phyloP scores from a whole-genome alignment of 2,888 invertebrate genomes.

The Venustoraphidia nigricollis region DNA sequence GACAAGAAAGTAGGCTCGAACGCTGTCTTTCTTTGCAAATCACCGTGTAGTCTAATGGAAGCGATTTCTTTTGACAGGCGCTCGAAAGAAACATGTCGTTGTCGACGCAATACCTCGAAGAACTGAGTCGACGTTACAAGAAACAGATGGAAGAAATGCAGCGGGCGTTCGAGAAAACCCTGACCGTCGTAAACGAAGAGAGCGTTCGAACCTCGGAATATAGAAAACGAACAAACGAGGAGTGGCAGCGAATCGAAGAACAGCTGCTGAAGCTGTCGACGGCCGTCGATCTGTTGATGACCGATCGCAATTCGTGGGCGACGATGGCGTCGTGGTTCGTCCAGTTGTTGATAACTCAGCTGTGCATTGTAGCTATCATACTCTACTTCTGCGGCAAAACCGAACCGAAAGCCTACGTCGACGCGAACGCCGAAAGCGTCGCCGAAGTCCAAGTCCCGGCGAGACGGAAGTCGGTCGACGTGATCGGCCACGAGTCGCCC shows the following conservation, averaged over 20 bases:
- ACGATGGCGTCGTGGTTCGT: slow-evolving; percentile 40
- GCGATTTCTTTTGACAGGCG: slow-evolving; percentile 34
- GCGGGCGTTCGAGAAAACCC: slow-evolving; percentile 62
- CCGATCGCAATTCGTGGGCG: slow-evolving; percentile 48
- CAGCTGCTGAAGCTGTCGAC: slow-evolving; percentile 46
- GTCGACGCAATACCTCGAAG: slow-evolving; percentile 91
- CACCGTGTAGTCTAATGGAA: too few relatives aligned
- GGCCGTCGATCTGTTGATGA: slow-evolving; percentile 40
- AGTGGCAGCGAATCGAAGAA: slow-evolving; percentile 15
- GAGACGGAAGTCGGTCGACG: slow-evolving; percentile 51
- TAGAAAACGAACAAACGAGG: slow-evolving; percentile 36
- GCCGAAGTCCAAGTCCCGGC: slow-evolving; percentile 18
- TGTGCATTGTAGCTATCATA: slow-evolving; percentile 30
- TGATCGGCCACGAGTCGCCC: slow-evolving; percentile 36
- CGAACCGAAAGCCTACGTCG: slow-evolving; percentile 33
- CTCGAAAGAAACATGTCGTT: slow-evolving; percentile 94
- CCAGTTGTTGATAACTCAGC: slow-evolving; percentile 33
- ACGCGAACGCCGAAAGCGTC: slow-evolving; percentile 48
- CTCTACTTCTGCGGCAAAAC: slow-evolving; percentile 34
- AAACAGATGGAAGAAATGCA: slow-evolving; percentile 95
- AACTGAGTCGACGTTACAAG: slow-evolving; percentile 86
- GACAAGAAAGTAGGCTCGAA: too few relatives aligned
- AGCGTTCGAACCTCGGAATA: slow-evolving; percentile 66
- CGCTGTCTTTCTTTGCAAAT: too few relatives aligned
- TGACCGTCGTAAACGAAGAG: slow-evolving; percentile 56